phyloP scores from a whole-genome alignment of 2,113 vertebrate species.

The Xiphophorus couchianus region DNA sequence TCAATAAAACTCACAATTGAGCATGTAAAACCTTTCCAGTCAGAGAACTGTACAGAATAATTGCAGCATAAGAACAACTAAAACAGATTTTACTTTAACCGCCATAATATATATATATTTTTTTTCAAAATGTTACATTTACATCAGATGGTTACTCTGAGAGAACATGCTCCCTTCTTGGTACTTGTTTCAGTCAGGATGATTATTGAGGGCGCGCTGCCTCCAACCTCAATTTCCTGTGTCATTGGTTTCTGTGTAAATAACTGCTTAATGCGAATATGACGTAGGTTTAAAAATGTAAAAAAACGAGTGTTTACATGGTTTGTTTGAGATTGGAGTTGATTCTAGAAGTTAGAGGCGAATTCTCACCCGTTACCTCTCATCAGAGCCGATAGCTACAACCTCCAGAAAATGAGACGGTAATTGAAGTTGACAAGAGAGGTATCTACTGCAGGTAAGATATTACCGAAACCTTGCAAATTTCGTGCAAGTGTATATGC shows the following conservation, averaged over 20 bases:
- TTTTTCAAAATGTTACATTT: background rate
- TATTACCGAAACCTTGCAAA: background rate
- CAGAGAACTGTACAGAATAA: too few relatives aligned
- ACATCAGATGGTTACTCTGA: too few relatives aligned
- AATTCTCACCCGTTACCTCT: background rate
- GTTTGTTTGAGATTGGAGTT: background rate
- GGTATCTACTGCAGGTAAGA: too few relatives aligned
- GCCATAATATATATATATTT: background rate
- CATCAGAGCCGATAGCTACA: background rate
- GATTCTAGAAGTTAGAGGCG: background rate
- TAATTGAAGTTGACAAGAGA: too few relatives aligned
- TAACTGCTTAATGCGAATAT: background rate
- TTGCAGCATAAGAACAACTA: too few relatives aligned
- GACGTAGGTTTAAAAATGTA: background rate
- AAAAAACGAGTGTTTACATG: background rate
- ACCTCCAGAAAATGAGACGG: background rate
- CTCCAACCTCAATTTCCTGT: background rate
- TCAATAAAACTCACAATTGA: too few relatives aligned
- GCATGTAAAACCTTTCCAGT: too few relatives aligned
- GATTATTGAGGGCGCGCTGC: background rate
- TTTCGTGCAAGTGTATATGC: background rate
- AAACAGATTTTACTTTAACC: too few relatives aligned
- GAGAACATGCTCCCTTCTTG: too few relatives aligned
- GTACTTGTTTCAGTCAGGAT: background rate
- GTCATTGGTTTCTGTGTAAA: background rate